Evolutionary conservation across 2,888 invertebrate genomes (phyloP).

Genomic region (Meloe dianella): DNA sequence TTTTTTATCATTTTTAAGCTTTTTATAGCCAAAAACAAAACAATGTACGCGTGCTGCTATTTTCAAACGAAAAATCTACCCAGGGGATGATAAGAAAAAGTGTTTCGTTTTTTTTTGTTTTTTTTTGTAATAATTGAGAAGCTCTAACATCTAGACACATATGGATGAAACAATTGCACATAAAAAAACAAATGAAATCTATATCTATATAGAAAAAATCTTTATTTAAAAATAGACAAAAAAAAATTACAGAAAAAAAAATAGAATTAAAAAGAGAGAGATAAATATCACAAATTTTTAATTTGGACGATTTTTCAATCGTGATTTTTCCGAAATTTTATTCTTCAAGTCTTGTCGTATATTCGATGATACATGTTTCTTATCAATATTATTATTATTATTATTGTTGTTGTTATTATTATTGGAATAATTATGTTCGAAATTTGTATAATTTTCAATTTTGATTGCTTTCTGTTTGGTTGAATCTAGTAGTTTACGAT

Average conservation of each 20-base stretch:
- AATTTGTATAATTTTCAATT: conserved; percentile 31
- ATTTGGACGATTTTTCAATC: conserved; percentile 27
- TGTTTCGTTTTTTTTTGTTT: background rate
- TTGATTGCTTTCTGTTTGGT: conserved; percentile 46
- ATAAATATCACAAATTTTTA: background rate
- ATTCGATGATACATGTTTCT: conserved; percentile 38
- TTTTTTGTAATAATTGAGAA: background rate
- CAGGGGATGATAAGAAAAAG: conserved; percentile 1
- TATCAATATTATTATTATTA: conserved; percentile 28
- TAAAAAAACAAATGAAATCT: background rate
- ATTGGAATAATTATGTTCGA: conserved; percentile 49
- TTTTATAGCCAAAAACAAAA: background rate
- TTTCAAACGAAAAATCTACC: background rate
- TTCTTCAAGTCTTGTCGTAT: conserved; percentile 58
- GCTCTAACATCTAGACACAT: background rate
- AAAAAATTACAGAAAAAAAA: background rate
- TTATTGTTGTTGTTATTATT: conserved; percentile 31
- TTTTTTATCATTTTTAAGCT: background rate
- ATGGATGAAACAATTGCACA: background rate
- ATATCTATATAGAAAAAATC: background rate
- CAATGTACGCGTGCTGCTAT: conserved; percentile 4
- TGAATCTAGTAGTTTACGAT: conserved; percentile 45
- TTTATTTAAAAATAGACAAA: conserved; percentile 5
- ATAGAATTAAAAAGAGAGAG: background rate
- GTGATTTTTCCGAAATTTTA: conserved; percentile 55